Base-by-base conservation (phyloP, 2,113 vertebrate species). In the Nyctibius bracteatus region DNA sequence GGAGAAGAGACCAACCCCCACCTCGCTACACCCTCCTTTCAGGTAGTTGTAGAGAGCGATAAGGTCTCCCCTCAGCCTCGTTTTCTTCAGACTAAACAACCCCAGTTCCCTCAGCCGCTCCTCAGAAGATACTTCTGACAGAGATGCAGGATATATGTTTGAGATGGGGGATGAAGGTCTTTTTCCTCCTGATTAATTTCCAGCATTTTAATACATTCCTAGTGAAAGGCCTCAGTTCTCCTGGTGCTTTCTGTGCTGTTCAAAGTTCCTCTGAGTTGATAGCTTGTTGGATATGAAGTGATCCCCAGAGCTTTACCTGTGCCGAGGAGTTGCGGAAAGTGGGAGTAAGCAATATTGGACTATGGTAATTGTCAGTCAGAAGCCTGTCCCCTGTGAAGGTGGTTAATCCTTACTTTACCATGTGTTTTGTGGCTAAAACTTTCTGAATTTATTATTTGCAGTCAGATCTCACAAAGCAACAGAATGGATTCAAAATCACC, bases 401-500 rank as follows among this genome's bases (percentile, higher is more conserved):
- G 52, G 4, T 41, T 65, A 54, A 68, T 86, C 31, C 46, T 78
- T n/a, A 7, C 15, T 65, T 41, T 33, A 28, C 25, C 2, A 0
- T 0, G 1, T 30, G 9, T 55, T 74, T 52, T 31, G 11, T 85
- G 55, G 14, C 46, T 95, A 33, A 96, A 91, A 44, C 28, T 55
- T 41, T 27, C 49, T 57, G 78, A 75, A 30, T 85, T 92, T 95
- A 17, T 92, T 51, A 41, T 93, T 98, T 96, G 63, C 97, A 99
- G 99, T 99, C 98, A 1, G 97, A 99, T 58, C 98, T 99, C 95
- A 99, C 99, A 0, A 99, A 98, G 94, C 98, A 99, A 81, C 99
- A 99, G 94, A 99, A 99, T 10, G 98, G 98, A 23, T 99, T 99
- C 97, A 99, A 99, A 98, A 99, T 99, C 97, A 99, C 99, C 22